A percentile compares a stretch with the other conserved stretches of the same genome.
Evolutionary conservation across 2,113 vertebrate genomes (phyloP).

Genomic region (Cinclus mexicanus): DNA sequence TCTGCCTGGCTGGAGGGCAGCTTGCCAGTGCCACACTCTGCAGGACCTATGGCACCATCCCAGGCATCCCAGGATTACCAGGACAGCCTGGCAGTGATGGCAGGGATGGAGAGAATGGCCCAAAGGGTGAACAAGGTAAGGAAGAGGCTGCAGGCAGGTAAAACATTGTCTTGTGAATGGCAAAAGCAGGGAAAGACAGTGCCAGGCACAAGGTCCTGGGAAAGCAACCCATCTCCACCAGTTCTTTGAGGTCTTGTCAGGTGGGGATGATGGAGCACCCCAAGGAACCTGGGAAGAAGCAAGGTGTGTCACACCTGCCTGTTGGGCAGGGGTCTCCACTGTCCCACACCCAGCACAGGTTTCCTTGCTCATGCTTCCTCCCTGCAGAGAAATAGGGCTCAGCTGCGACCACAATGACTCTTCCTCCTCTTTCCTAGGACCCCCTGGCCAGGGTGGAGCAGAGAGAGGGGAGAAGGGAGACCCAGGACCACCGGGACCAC

Average conservation of each 20-base stretch:
- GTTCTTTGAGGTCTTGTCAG: not conserved
- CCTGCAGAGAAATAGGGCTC: not conserved
- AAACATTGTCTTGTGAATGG: not conserved
- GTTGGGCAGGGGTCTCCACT: not conserved
- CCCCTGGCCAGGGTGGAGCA: constrained; percentile 34
- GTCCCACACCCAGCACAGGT: accelerated
- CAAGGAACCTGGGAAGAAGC: not conserved
- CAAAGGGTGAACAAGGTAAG: constrained; percentile 80
- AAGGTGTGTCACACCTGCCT: not conserved
- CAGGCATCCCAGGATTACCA: constrained; percentile 80
- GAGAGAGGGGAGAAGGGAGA: constrained; percentile 72
- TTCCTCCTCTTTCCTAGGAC: constrained; percentile 47
- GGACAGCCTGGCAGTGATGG: constrained; percentile 78
- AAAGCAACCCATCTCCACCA: not conserved
- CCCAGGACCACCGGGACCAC: constrained; percentile 52
- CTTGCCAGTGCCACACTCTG: constrained; percentile 51
- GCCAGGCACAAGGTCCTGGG: not conserved
- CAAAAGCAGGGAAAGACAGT: not conserved
- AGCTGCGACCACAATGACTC: accelerated
- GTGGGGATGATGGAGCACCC: not conserved
- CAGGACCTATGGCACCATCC: constrained; percentile 13
- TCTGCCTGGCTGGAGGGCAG: constrained; percentile 32
- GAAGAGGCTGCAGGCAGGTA: not conserved
- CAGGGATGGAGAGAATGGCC: constrained; percentile 73
- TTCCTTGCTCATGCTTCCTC: not conserved